Evolutionary conservation across 2,113 vertebrate species (phyloP), one percentile per base, ranked within the genome.

Genomic region (Grantiella picta): DNA sequence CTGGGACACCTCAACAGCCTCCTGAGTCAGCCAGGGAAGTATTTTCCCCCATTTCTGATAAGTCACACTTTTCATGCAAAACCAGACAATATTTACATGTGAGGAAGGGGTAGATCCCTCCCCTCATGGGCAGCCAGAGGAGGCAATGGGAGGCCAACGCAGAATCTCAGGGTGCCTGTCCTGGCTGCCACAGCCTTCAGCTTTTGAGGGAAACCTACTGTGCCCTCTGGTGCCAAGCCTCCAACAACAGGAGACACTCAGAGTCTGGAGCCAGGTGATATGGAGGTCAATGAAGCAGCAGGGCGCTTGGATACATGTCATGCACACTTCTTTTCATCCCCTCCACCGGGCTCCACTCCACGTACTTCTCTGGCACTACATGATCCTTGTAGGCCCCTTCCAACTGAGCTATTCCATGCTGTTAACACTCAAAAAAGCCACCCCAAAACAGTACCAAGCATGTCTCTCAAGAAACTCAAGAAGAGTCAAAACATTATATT

Each of bases 271-370:
- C n/a, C 52, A 68, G 36, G 9, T 15, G 18, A 49, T 6, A 4
- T 1, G 3, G 7, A 75, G 12, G 16, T 14, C 31, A 53, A 4
- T 0, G 24, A 71, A 59, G 33, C 28, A 78, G n/a, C 35, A 53
- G 29, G 10, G 23, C 23, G 28, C 29, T 15, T 45, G 9, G 22
- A 31, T 42, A 64, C 0, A 0, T 1, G 23, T 11, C 19, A n/a
- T 27, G 23, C 33, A 60, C 17, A 5, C 40, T 73, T n/a, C 35
- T 81, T 56, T 72, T 35, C 59, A 57, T 16, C 17, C 22, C 6
- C n/a, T 61, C 19, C 18, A 21, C 40, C 56, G 15, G 15, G 36
- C 42, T 82, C 28, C n/a, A 6, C 31, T 45, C n/a, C 38, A 76
- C 5, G 0, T 28, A 25, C 17, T 59, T 50, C 28, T 12, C 63